Percentiles rank a stretch among this genome's conserved stretches.
Conservation (phyloP, 1,140 invertebrate species). For the Alviniconcha marisindica region DNA sequence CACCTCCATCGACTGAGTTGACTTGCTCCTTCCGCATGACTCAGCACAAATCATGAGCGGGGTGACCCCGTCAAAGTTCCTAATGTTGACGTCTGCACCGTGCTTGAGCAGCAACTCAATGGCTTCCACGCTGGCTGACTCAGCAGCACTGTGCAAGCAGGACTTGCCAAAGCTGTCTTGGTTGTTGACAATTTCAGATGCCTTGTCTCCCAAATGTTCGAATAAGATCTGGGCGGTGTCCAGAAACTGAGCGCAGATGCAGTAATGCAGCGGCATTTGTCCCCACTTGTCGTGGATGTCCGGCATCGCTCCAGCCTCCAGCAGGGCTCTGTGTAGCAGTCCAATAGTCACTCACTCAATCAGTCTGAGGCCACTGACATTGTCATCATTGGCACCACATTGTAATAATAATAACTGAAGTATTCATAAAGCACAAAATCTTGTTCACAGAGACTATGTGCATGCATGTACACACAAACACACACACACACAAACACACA, state of each 20-base stretch:
- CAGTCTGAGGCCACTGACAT: too few relatives aligned
- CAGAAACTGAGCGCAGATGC: conserved; percentile 48
- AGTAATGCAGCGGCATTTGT: conserved; percentile 56
- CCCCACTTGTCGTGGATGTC: conserved; percentile 54
- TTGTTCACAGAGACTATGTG: too few relatives aligned
- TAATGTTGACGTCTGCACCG: conserved; percentile 43
- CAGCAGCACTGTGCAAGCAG: conserved; percentile 51
- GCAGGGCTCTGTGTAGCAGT: conserved; percentile 37
- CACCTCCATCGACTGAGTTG: conserved; percentile 37
- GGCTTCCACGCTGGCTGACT: conserved; percentile 33
- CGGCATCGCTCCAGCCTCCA: conserved; percentile 47
- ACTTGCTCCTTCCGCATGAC: not conserved
- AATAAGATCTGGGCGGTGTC: conserved; percentile 77
- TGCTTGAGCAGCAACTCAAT: conserved; percentile 45
- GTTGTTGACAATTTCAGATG: conserved; percentile 41
- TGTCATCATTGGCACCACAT: too few relatives aligned
- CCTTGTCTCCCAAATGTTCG: conserved; percentile 38
- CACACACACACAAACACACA: too few relatives aligned
- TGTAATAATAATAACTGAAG: too few relatives aligned
- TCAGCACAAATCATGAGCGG: conserved; percentile 46
- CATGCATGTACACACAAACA: too few relatives aligned
- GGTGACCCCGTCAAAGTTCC: conserved; percentile 49
- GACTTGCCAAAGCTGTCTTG: conserved; percentile 54
- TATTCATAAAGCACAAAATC: too few relatives aligned
- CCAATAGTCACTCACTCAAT: too few relatives aligned